Percentiles rank a stretch among this genome's conserved stretches.
Conservation (phyloP, 2,797 vertebrate species). For the Chelidonichthys spinosus region DNA sequence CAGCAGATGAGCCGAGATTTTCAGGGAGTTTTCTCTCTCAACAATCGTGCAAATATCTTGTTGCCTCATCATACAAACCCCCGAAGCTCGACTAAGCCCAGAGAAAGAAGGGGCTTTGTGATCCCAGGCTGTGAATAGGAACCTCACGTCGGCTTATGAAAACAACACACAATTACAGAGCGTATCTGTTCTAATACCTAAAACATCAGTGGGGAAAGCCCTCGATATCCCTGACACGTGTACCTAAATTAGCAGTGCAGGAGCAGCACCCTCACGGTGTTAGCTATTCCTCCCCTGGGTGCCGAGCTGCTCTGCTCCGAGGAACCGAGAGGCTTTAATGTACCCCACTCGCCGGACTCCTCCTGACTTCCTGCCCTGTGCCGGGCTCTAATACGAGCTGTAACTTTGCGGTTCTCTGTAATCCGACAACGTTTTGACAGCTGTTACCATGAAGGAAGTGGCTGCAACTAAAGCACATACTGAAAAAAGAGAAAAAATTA, state of each 20-base stretch:
- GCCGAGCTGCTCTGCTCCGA: slow-evolving; percentile 54
- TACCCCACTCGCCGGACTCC: slow-evolving; percentile 64
- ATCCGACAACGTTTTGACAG: slow-evolving; percentile 89
- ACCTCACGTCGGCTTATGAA: slow-evolving; percentile 62
- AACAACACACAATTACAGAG: slow-evolving; percentile 74
- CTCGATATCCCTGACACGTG: slow-evolving; percentile 77
- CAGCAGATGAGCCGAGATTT: slow-evolving; percentile 66
- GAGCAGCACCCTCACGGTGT: slow-evolving; percentile 70
- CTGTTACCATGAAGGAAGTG: slow-evolving; percentile 91
- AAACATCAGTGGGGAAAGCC: slow-evolving; percentile 76
- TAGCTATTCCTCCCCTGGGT: slow-evolving; percentile 71
- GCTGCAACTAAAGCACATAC: slow-evolving; percentile 82
- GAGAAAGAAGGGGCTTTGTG: slow-evolving; percentile 59
- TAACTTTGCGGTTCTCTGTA: slow-evolving; percentile 83
- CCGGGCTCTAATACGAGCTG: slow-evolving; percentile 84
- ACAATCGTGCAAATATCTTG: slow-evolving; percentile 67
- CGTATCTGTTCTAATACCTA: slow-evolving; percentile 74
- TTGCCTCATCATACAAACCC: slow-evolving; percentile 67
- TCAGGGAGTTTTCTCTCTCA: slow-evolving; percentile 79
- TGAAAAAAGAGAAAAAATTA: slow-evolving; percentile 49
- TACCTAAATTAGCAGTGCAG: slow-evolving; percentile 76
- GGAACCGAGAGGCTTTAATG: slow-evolving; percentile 71
- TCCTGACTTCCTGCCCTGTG: slow-evolving; percentile 77
- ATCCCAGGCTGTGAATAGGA: slow-evolving; percentile 63
- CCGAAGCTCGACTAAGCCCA: slow-evolving; percentile 63